phyloP scores from a whole-genome alignment of 2,113 vertebrate genomes.

The Ictidomys tridecemlineatus region DNA sequence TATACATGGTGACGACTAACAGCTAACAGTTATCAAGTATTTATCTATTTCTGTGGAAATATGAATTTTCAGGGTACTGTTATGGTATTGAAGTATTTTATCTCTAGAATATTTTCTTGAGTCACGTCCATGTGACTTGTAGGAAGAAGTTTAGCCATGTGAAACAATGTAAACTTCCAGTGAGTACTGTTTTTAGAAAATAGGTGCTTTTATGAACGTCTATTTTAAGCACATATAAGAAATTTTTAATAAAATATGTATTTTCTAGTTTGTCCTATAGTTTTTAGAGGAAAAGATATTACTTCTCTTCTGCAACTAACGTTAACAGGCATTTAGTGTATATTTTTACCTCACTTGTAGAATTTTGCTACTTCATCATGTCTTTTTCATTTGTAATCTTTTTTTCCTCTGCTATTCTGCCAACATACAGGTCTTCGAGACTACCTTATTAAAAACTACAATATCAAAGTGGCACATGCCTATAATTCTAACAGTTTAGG shows the following conservation, averaged over 20 bases:
- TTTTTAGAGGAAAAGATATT: background rate
- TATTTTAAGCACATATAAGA: slow-evolving; percentile 19
- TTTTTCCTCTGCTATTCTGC: background rate
- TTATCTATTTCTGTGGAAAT: background rate
- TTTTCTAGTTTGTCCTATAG: background rate
- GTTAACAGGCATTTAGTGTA: background rate
- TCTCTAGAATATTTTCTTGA: background rate
- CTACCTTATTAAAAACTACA: slow-evolving; percentile 12
- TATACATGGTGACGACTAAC: background rate
- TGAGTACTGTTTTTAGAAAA: slow-evolving; percentile 42
- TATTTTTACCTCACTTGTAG: background rate
- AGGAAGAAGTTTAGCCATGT: background rate
- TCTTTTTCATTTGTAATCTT: background rate
- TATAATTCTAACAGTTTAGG: too few relatives aligned
- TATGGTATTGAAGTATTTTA: slow-evolving; percentile 20
- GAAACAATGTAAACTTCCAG: background rate
- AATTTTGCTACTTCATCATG: background rate
- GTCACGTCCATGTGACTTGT: background rate
- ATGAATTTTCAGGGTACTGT: background rate
- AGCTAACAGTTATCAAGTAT: background rate
- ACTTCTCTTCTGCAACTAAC: slow-evolving; percentile 20
- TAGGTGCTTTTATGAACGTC: slow-evolving; percentile 4
- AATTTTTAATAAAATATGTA: background rate
- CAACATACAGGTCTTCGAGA: background rate
- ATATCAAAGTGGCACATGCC: background rate